Percentiles rank a stretch among this genome's conserved stretches.
Evolutionary conservation across 2,797 vertebrate genomes (phyloP).

Genomic region (Dendrocincla tyrannina): DNA sequence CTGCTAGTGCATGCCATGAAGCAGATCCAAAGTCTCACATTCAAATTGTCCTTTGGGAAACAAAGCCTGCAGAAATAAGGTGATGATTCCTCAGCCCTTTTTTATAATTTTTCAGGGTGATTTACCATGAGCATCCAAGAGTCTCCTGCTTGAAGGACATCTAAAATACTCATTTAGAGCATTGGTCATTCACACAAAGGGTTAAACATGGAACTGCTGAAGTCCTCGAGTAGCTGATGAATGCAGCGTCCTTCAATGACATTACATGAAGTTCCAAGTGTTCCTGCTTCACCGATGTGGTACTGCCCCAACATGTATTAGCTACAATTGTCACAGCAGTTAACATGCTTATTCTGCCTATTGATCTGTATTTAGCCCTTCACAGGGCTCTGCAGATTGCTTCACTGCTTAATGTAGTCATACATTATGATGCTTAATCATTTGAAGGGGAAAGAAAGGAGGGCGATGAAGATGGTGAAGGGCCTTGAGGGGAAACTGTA

Average conservation of each 20-base stretch:
- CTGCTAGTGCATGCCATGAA: neutral
- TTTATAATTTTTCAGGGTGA: neutral
- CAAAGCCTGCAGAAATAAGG: neutral
- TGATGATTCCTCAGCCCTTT: neutral
- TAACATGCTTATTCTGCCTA: neutral
- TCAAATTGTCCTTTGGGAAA: neutral
- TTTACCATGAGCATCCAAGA: neutral
- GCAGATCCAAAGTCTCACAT: neutral
- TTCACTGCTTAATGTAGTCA: rapidly evolving
- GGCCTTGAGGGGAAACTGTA: neutral
- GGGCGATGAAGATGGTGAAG: neutral
- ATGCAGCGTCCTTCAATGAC: neutral
- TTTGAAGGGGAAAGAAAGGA: neutral
- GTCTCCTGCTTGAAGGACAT: neutral
- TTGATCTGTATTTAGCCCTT: neutral
- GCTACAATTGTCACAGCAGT: neutral
- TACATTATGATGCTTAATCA: neutral
- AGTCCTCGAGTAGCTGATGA: neutral
- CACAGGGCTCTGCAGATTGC: neutral
- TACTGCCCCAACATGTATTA: neutral
- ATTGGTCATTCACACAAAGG: neutral
- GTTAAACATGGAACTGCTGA: neutral
- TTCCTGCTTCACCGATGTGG: neutral
- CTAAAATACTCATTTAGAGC: neutral
- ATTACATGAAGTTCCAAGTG: neutral